A percentile compares a stretch with the other conserved stretches of the same genome.
phyloP scores from a whole-genome alignment of 2,797 vertebrate species.

The Myoxocephalus aenaeus region DNA sequence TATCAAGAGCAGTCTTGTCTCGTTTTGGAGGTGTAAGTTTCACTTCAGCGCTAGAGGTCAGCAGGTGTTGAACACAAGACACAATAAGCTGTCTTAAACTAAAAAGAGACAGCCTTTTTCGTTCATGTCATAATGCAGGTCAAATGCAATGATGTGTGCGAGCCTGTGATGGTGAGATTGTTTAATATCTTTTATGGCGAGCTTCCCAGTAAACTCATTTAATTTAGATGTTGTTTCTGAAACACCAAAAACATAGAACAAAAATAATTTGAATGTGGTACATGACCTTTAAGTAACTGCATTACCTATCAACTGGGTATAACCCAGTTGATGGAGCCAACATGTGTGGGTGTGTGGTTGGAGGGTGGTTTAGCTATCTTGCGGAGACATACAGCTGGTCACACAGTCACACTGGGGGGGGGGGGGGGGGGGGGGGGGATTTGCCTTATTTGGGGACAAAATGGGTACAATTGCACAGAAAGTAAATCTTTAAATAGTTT shows the following conservation, averaged over 20 bases:
- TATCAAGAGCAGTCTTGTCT: slow-evolving; percentile 10
- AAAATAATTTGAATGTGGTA: not conserved
- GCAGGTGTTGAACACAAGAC: slow-evolving; percentile 14
- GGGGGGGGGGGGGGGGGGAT: too few relatives aligned
- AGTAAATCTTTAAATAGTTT: too few relatives aligned
- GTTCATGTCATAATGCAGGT: slow-evolving; percentile 4
- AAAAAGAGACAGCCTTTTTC: not conserved
- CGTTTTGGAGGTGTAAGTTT: slow-evolving; percentile 33
- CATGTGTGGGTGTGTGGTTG: too few relatives aligned
- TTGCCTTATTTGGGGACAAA: too few relatives aligned
- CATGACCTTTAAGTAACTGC: not conserved
- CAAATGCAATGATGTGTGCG: not conserved
- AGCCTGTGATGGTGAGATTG: not conserved
- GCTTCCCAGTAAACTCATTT: not conserved
- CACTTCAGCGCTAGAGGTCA: slow-evolving; percentile 7
- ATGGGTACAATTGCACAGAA: too few relatives aligned
- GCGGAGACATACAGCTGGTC: too few relatives aligned
- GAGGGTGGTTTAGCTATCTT: too few relatives aligned
- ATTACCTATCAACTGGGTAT: too few relatives aligned
- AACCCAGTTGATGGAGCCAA: not conserved
- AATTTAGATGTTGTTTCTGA: not conserved
- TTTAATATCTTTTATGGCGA: not conserved
- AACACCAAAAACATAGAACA: not conserved
- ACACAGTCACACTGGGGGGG: too few relatives aligned
- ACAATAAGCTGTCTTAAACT: not conserved